Evolutionary conservation across 2,113 vertebrate species (phyloP), one percentile per base, ranked within the genome.

Genomic region (Egretta garzetta): DNA sequence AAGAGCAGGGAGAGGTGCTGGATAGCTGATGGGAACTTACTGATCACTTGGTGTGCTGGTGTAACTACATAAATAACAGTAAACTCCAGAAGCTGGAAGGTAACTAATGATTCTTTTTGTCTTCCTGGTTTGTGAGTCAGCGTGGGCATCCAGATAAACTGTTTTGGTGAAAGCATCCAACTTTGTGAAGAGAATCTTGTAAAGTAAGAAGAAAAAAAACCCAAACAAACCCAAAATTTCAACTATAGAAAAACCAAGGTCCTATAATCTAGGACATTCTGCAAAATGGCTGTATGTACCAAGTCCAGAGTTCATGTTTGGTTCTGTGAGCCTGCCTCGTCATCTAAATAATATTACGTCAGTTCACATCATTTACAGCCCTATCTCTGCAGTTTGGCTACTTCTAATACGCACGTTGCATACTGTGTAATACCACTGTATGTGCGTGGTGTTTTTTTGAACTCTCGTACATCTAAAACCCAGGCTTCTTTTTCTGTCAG

Each of bases 151-250:
- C 10, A 16, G 35, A 35, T 24, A 39, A 66, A 59, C 20, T 28
- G 23, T 72, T 72, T 12, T 43, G 22, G 72, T 66, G 26, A 47
- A 66, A 73, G 17, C 26, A 60, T 60, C 28, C 10, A 22, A 26
- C 33, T 33, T 55, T 8, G 33, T 33, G 26, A 70, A 56, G 8
- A 55, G 14, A 33, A 20, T 37, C 18, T 26, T 82, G 41, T 81
- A 28, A 70, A 43, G 41, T 37, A 56, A 56, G n/a, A 10, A 45
- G 14, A 15, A 53, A 19, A 45, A 6, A 0, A 14, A 43, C 4
- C n/a, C n/a, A n/a, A 19, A 45, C 4, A 0, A 41, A 41, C 3
- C 1, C 3, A 7, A 37, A 68, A 27, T 7, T 12, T 19, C 17
- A 50, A 3, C 19, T 43, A 4, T 5, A 14, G 55, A 82, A 33